Base-by-base conservation (phyloP, 2,113 vertebrate species). In the Sterna hirundo region DNA sequence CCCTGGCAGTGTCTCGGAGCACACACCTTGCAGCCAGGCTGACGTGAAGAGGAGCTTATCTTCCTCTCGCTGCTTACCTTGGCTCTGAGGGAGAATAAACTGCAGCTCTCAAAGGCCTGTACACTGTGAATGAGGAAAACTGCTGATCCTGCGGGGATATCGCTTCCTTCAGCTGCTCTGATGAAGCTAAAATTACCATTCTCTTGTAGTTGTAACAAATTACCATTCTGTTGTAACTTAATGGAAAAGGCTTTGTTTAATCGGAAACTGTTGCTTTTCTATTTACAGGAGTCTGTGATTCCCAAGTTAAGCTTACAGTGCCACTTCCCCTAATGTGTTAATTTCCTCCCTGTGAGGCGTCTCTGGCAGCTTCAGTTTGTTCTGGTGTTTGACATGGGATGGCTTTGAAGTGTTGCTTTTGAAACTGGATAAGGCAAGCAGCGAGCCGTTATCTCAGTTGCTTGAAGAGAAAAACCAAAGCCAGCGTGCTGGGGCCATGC, bases 361-460 rank as follows among this genome's bases (percentile, higher is more conserved):
- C 90, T 77, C 64, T 47, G 83, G 84, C 93, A 91, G 93, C 82
- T 83, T 94, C 55, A 29, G 1, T 88, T 86, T 81, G 60, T 83
- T 62, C 83, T 86, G 88, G 72, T 9, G 52, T 78, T 81, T 91
- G 95, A 64, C 80, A 71, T 8, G 65, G 47, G 87, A 55, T 83
- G 90, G 55, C 90, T 94, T 93, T 92, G 85, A 90, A 86, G 93
- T 80, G 83, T 36, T 77, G 62, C 87, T 76, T 83, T 80, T 26
- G 5, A 62, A 86, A 81, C 46, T 68, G 85, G 75, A 27, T 86
- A 88, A 81, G 75, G 79, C 61, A 40, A 79, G 70, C 4, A 1
- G 52, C 26, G 75, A 69, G 74, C 78, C 0, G 0, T 88, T 95
- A 65, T 93, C 87, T 91, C 62, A 2, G 38, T 5, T 49, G 74